These are phyloP conservation scores for Nerophis ophidion DNA, from an alignment of 2,113 vertebrate genomes.

Conservation along the genomic window DNA sequence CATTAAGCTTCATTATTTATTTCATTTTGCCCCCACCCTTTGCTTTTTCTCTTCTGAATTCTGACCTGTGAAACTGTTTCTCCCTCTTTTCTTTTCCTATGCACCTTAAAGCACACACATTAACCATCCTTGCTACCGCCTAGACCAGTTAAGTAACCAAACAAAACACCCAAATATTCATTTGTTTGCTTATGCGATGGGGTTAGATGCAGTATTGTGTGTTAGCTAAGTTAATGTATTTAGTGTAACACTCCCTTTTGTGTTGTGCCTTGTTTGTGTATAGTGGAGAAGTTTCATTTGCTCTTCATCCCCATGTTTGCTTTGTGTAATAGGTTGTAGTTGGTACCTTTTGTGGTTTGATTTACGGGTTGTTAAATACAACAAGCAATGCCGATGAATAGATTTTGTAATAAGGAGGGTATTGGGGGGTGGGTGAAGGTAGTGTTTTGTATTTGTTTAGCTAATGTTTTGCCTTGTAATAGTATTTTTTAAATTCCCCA, in stretches of 20 bases:
- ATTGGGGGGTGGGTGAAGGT: conserved; percentile 30
- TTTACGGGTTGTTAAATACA: conserved; percentile 4
- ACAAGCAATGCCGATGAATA: conserved; percentile 2
- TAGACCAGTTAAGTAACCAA: conserved; percentile 99
- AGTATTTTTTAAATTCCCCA: not conserved
- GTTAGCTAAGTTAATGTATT: conserved; percentile 7
- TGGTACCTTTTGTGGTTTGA: conserved; percentile 7
- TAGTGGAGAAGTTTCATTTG: conserved; percentile 63
- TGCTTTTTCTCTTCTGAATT: conserved; percentile 74
- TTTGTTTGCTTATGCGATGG: conserved; percentile 32
- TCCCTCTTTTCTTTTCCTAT: conserved; percentile 87
- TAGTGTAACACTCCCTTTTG: conserved; percentile 25
- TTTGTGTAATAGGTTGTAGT: conserved; percentile 52
- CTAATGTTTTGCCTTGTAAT: too few species aligned
- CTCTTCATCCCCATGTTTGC: conserved; percentile 63
- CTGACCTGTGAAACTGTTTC: conserved; percentile 96
- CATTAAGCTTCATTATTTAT: conserved; percentile 81
- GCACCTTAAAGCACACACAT: conserved; percentile 99
- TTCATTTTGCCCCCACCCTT: conserved; percentile 41
- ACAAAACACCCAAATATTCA: conserved; percentile 53
- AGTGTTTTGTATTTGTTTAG: conserved; percentile 13
- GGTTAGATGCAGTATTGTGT: conserved; percentile 29
- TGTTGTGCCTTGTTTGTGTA: conserved; percentile 60
- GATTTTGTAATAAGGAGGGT: conserved; percentile 23
- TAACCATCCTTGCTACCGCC: conserved; percentile 99